These are phyloP conservation scores for Sandelia bainsii DNA, from an alignment of 2,797 vertebrate species.

Conservation along the genomic window DNA sequence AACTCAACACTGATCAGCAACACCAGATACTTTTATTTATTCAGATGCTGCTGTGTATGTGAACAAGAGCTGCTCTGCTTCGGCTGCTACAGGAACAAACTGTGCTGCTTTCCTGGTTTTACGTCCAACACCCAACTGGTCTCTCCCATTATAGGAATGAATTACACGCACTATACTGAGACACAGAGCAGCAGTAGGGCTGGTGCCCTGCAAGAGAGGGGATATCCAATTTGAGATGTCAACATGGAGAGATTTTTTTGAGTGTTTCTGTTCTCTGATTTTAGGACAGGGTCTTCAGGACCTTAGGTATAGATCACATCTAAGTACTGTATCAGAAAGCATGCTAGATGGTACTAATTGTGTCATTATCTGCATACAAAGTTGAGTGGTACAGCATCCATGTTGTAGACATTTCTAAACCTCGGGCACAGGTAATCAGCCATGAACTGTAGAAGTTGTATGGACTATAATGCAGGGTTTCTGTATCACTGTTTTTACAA, in stretches of 20 bases:
- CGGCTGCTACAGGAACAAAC: constrained; percentile 62
- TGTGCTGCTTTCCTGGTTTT: constrained; percentile 56
- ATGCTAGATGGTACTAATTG: constrained; percentile 23
- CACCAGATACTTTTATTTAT: constrained; percentile 89
- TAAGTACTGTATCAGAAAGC: constrained; percentile 21
- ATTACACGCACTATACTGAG: neutral
- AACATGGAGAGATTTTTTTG: constrained; percentile 6
- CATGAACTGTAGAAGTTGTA: no score
- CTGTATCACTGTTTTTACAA: no score
- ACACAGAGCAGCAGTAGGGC: neutral
- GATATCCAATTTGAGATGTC: constrained; percentile 9
- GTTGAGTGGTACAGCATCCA: neutral
- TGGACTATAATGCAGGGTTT: no score
- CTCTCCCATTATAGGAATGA: constrained; percentile 47
- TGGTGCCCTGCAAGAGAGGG: neutral
- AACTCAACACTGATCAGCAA: constrained; percentile 84
- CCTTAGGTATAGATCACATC: neutral
- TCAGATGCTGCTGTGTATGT: constrained; percentile 78
- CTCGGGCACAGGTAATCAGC: no score
- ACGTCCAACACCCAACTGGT: constrained; percentile 50
- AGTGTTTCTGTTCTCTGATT: constrained; percentile 5
- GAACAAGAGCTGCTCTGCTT: constrained; percentile 76
- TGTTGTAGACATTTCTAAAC: neutral
- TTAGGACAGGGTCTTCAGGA: neutral
- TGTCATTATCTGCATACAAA: neutral